Percentiles rank a stretch among this genome's conserved stretches.
Conservation (phyloP, 2,888 invertebrate genomes). For the Physocephala rufipes region DNA sequence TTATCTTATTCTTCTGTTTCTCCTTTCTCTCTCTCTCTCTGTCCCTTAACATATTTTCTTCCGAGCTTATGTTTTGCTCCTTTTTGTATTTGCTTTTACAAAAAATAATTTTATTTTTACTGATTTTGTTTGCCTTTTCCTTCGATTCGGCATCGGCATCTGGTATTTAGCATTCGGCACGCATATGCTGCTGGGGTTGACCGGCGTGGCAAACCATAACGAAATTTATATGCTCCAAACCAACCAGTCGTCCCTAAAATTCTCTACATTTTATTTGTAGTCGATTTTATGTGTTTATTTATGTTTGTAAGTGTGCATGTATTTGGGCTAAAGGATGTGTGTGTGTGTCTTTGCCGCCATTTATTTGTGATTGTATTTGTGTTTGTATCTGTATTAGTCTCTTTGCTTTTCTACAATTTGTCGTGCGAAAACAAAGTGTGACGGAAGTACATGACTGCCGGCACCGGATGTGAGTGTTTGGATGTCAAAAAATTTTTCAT, state of each 20-base stretch:
- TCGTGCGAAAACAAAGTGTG: constrained; percentile 23
- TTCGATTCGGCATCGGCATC: background rate
- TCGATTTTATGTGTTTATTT: background rate
- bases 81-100: too few relatives aligned
- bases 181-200: constrained; percentile 48
- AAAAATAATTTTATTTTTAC: background rate
- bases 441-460: constrained; percentile 21
- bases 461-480: constrained; percentile 28
- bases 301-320: too few relatives aligned
- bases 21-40: background rate
- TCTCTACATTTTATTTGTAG: background rate
- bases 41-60: background rate
- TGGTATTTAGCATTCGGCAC: constrained; percentile 45
- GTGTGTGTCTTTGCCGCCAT: background rate
- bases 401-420: constrained; percentile 27
- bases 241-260: background rate
- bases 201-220: constrained; percentile 47
- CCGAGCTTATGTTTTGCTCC: background rate
- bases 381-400: constrained; percentile 1
- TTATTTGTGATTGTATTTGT: background rate
- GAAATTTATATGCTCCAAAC: constrained; percentile 43
- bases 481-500: constrained; percentile 26
- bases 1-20: background rate
- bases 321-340: background rate
- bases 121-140: background rate